Evolutionary conservation across 2,113 vertebrate species (phyloP).

Genomic region (Nothoprocta pentlandii): DNA sequence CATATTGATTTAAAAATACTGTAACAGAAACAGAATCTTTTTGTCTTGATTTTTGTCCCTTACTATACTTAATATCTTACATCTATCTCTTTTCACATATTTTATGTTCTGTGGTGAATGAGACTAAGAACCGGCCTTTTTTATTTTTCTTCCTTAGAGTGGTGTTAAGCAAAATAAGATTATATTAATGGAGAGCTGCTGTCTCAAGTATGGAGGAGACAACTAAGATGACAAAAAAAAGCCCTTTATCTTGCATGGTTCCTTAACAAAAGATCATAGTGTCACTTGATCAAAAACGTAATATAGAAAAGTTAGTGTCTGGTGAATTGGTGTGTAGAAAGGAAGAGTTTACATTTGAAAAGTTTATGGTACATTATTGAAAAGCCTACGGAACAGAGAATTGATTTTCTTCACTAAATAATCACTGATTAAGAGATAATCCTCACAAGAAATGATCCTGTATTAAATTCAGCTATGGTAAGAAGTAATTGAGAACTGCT

Average conservation of each 20-base stretch:
- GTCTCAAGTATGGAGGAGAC: background rate
- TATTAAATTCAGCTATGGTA: background rate
- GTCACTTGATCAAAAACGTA: background rate
- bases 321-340: background rate
- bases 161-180: background rate
- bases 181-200: background rate
- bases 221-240: background rate
- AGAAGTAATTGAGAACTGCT: background rate
- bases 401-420: background rate
- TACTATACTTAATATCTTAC: background rate
- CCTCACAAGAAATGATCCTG: background rate
- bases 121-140: background rate
- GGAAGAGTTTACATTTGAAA: background rate
- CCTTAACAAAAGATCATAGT: accelerated
- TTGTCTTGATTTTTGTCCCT: background rate
- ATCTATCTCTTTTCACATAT: background rate
- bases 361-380: background rate
- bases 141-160: background rate
- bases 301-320: background rate
- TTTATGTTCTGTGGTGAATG: background rate
- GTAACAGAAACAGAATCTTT: background rate
- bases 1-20: background rate
- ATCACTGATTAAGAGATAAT: background rate
- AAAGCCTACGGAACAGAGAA: background rate
- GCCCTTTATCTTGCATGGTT: background rate